Evolutionary conservation across 2,797 vertebrate species (phyloP).

Genomic region (Tolypeutes matacus): DNA sequence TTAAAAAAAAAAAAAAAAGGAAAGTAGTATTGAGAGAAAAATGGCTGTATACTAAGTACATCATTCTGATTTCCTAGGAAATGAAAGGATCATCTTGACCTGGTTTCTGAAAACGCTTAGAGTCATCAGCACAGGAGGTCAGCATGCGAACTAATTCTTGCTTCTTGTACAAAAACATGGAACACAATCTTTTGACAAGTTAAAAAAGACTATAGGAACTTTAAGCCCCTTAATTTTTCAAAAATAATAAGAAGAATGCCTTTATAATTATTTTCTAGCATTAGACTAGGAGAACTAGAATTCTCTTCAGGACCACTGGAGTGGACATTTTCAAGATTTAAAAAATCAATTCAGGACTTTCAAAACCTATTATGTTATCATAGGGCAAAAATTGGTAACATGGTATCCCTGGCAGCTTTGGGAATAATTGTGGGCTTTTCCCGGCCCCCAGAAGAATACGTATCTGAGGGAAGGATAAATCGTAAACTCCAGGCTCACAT

Average conservation of each 20-base stretch:
- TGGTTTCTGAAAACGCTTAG: not conserved
- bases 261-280: slow-evolving; percentile 1
- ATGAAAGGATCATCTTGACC: not conserved
- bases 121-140: not conserved
- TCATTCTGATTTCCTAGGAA: not conserved
- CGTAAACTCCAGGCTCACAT: not conserved
- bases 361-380: not conserved
- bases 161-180: not conserved
- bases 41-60: not conserved
- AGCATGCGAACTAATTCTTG: slow-evolving; percentile 30
- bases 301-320: not conserved
- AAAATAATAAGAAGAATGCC: not conserved
- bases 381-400: not conserved
- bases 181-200: not conserved
- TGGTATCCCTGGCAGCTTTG: not conserved
- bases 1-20: not conserved
- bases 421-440: not conserved
- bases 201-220: not conserved
- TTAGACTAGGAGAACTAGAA: not conserved
- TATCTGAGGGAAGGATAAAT: not conserved
- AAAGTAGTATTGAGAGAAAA: slow-evolving; percentile 27
- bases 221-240: not conserved
- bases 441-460: not conserved
- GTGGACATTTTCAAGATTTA: not conserved
- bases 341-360: not conserved